phyloP scores from a whole-genome alignment of 1,140 invertebrate genomes.

The Reticulitermes speratus region DNA sequence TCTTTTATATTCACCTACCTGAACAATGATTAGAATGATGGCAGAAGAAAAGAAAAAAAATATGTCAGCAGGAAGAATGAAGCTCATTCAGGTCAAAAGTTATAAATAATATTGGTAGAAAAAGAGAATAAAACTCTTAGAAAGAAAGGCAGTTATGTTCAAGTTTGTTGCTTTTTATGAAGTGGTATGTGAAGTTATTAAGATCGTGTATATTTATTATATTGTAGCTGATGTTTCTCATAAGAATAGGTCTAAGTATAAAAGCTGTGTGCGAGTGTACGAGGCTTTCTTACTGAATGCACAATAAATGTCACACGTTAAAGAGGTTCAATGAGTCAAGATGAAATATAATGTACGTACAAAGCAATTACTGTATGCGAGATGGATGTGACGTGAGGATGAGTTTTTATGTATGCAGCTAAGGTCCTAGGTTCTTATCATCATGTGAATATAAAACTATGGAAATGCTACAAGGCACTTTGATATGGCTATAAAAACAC shows the following conservation, averaged over 20 bases:
- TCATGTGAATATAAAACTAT: neutral
- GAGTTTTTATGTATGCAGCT: neutral
- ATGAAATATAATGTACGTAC: neutral
- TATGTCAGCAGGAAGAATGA: neutral
- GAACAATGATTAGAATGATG: neutral
- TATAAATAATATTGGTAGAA: neutral
- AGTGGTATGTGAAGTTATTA: neutral
- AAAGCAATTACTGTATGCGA: neutral
- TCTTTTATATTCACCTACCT: neutral
- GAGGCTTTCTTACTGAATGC: neutral
- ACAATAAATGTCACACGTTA: slow-evolving; percentile 13
- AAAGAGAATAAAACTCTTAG: neutral
- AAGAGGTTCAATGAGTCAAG: neutral
- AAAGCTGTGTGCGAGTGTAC: neutral
- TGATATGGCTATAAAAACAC: neutral
- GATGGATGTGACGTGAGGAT: neutral
- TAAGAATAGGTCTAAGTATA: neutral
- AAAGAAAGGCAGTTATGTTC: neutral
- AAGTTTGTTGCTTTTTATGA: neutral
- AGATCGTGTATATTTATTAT: neutral
- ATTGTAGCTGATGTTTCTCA: neutral
- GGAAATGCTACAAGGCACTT: neutral
- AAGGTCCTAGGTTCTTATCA: neutral
- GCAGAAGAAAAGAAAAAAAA: neutral
- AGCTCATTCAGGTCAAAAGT: neutral